These are phyloP conservation scores for Ursus arctos DNA, from an alignment of 2,113 vertebrate species.

Conservation along the genomic window DNA sequence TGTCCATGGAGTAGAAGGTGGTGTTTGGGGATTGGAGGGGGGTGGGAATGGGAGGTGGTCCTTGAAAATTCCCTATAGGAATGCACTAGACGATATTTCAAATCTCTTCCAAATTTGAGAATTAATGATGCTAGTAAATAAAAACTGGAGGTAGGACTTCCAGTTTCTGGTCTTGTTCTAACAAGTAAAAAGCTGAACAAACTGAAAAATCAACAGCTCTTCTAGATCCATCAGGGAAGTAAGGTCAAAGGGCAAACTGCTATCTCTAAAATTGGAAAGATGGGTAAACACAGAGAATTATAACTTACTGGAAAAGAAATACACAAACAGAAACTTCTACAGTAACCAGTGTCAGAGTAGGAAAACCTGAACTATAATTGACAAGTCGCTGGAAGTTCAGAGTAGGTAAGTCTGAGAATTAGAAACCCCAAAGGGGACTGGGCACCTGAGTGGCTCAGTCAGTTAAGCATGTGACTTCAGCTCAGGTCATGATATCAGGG, in stretches of 20 bases:
- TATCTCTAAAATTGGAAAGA: neutral
- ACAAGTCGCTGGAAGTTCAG: neutral
- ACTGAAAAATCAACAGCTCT: neutral
- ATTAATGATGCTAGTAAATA: neutral
- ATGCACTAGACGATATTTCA: neutral
- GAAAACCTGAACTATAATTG: neutral
- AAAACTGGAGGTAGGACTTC: neutral
- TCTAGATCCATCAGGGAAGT: neutral
- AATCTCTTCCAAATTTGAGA: neutral
- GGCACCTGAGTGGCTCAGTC: neutral
- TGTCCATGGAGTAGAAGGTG: neutral
- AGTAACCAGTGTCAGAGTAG: neutral
- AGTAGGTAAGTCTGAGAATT: neutral
- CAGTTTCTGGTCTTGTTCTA: neutral
- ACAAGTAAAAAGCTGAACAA: neutral
- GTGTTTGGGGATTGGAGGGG: accelerated
- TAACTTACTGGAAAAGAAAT: neutral
- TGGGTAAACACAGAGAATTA: neutral
- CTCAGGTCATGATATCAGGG: neutral
- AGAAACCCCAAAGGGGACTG: neutral
- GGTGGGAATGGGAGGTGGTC: neutral
- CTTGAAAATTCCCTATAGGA: neutral
- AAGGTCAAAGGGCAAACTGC: neutral
- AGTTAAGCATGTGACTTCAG: neutral
- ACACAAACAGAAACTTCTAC: neutral